Evolutionary conservation across 1,140 invertebrate genomes (phyloP), one percentile per base, ranked within the genome.

Genomic region (Drosophila orosa): DNA sequence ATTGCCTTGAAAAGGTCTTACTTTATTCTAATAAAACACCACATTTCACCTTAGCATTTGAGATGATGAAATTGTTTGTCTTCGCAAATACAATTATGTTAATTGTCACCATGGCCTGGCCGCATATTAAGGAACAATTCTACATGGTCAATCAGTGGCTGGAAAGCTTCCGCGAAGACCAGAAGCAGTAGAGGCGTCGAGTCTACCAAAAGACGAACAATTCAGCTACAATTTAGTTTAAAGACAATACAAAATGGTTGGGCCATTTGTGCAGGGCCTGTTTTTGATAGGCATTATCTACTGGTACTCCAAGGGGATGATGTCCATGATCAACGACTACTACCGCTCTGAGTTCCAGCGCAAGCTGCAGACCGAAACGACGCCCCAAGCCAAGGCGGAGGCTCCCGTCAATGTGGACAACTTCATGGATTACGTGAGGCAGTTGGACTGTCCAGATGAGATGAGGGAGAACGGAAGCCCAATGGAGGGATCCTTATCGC

Each of bases 1-100:
- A 3, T 17, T 12, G 5, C 25, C 68, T 15, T 6, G 0, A 24
- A 17, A 0, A 25, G 2, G 0, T 12, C 7, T 19, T 8, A 5
- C 3, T 1, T 13, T 33, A 0, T n/a, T 17, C 0, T n/a, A 6
- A 13, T 40, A 12, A 22, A 13, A 17, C 27, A 3, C 10, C 2
- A 22, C 8, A 6, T 47, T 31, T 37, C 1, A 15, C 9, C 1
- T 19, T 35, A 91, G 91, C 85, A 71, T 80, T 90, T 78, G 90
- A 90, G 61, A 91, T 91, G 84, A 92, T 92, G 91, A 92, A 92
- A 61, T 40, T 92, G 12, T 92, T 92, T 73, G 90, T 91, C 7
- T 85, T 92, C 10, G 90, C 92, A 48, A 92, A 92, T 72, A 86
- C 90, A 0, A 37, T 92, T n/a, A 81, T 91, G 80, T 33, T 92